These are phyloP conservation scores for Boloria selene DNA, from an alignment of 2,888 invertebrate species.

Conservation along the genomic window DNA sequence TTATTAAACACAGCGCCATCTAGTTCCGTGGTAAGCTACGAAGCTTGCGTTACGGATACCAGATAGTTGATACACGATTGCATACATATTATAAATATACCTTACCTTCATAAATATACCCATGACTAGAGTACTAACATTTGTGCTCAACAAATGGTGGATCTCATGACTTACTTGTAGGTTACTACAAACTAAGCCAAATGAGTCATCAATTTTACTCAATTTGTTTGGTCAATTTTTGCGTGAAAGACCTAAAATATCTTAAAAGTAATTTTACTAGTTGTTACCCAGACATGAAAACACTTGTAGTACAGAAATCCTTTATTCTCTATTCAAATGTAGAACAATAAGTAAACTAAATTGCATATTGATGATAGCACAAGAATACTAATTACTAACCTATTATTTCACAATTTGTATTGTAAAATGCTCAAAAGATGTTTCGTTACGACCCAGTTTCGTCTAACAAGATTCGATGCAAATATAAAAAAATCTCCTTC, in stretches of 20 bases:
- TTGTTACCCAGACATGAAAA: not conserved
- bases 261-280: not conserved
- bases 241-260: not conserved
- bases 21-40: too few relatives aligned
- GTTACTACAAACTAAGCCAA: too few relatives aligned
- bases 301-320: conserved; percentile 12
- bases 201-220: too few relatives aligned
- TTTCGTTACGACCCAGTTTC: conserved; percentile 37
- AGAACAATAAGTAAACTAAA: conserved; percentile 52
- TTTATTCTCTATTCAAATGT: conserved; percentile 42
- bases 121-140: too few relatives aligned
- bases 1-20: too few relatives aligned
- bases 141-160: too few relatives aligned
- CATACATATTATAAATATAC: too few relatives aligned
- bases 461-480: conserved; percentile 41
- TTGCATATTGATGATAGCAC: conserved; percentile 48
- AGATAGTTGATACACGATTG: too few relatives aligned
- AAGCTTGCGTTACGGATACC: too few relatives aligned
- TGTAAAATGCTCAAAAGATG: conserved; percentile 53
- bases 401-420: conserved; percentile 47
- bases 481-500: conserved; percentile 45
- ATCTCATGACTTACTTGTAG: too few relatives aligned
- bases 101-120: too few relatives aligned
- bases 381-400: conserved; percentile 44
- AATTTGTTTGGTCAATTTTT: not conserved